These are phyloP conservation scores for Zoanthus sociatus DNA, from an alignment of 92 coral and sea anemone species.

Conservation along the genomic window DNA sequence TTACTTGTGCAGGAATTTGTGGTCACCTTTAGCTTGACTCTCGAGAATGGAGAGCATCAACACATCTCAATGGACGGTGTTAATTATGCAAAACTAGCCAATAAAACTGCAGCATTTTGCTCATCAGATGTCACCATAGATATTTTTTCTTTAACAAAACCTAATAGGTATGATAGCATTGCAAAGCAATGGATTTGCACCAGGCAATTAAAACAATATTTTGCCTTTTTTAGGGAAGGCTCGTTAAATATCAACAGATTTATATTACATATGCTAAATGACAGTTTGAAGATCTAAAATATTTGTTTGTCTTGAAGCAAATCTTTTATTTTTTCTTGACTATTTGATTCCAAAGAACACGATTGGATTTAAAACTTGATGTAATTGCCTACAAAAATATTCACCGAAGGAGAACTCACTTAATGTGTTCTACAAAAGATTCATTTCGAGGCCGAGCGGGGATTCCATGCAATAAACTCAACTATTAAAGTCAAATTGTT, in stretches of 20 bases:
- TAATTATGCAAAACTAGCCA: slow-evolving; percentile 26
- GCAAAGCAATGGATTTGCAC: slow-evolving; percentile 27
- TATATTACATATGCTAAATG: slow-evolving; percentile 28
- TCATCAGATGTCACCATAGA: slow-evolving; percentile 33
- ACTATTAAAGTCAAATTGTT: slow-evolving; percentile 35
- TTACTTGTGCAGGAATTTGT: background rate
- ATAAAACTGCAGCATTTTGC: slow-evolving; percentile 25
- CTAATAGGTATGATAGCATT: slow-evolving; percentile 17
- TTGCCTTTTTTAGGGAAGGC: slow-evolving; percentile 14
- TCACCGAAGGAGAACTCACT: slow-evolving; percentile 41
- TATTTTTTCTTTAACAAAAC: slow-evolving; percentile 10
- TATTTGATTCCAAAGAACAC: slow-evolving; percentile 15
- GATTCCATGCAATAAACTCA: slow-evolving; percentile 35
- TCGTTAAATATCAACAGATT: slow-evolving; percentile 31
- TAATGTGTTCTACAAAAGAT: slow-evolving; percentile 11
- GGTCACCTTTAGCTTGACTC: slow-evolving; percentile 23
- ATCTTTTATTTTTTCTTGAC: slow-evolving; percentile 23
- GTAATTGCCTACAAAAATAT: slow-evolving; percentile 43
- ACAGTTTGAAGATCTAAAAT: slow-evolving; percentile 10
- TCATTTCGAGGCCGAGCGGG: slow-evolving; percentile 31
- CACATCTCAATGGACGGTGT: slow-evolving; percentile 30
- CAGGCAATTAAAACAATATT: slow-evolving; percentile 45
- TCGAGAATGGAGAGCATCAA: slow-evolving; percentile 32
- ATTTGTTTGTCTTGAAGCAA: slow-evolving; percentile 24
- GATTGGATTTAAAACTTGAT: background rate